Evolutionary conservation across 2,113 vertebrate genomes (phyloP).

Genomic region (Cololabis saira): DNA sequence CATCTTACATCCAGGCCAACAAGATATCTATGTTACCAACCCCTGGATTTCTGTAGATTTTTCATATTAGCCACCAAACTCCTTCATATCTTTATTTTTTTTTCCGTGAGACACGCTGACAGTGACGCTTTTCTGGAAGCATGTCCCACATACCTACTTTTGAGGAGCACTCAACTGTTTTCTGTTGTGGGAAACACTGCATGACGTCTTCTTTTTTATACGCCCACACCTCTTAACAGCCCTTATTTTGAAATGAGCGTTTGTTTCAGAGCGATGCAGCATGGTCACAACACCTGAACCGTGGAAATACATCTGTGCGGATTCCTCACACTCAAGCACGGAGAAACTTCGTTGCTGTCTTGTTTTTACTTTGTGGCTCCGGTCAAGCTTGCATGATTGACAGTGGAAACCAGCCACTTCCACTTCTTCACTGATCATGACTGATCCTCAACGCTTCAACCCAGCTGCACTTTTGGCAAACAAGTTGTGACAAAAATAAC

Average conservation of each 20-base stretch:
- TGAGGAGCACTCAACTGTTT: background rate
- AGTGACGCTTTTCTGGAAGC: background rate
- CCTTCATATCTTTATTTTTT: background rate
- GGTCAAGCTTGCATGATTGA: constrained; percentile 63
- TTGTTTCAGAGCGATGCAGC: constrained; percentile 35
- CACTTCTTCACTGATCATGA: constrained; percentile 30
- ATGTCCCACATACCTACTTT: background rate
- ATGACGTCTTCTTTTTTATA: constrained; percentile 27
- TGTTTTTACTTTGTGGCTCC: constrained; percentile 18
- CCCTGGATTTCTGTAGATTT: too few species aligned
- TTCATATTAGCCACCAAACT: too few species aligned
- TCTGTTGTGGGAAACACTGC: constrained; percentile 13
- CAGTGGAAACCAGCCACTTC: constrained; percentile 34
- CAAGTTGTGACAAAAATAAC: constrained; percentile 44
- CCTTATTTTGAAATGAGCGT: constrained; percentile 15
- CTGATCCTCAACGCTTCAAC: constrained; percentile 35
- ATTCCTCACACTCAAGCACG: constrained; percentile 35
- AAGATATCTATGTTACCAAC: too few species aligned
- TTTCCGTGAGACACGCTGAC: background rate
- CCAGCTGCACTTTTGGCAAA: constrained; percentile 41
- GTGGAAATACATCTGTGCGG: background rate
- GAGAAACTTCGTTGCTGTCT: background rate
- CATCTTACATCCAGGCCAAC: too few species aligned
- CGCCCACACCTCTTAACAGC: background rate
- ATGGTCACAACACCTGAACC: constrained; percentile 18